Evolutionary conservation across 2,888 invertebrate genomes (phyloP), one percentile per base, ranked within the genome.

Genomic region (Colletes collaris): DNA sequence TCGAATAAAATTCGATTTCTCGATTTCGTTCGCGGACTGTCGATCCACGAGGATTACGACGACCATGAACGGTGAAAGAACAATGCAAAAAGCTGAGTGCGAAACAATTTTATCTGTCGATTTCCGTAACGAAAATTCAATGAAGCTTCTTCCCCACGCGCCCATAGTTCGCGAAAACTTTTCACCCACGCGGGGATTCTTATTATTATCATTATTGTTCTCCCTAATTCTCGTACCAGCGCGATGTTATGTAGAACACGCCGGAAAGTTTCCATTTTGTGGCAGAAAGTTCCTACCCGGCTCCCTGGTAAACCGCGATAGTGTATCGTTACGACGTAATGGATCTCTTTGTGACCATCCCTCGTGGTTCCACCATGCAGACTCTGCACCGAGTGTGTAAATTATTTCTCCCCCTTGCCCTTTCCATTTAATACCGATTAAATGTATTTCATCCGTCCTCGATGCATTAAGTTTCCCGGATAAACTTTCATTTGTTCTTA

Each of bases 251-350:
- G 37, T 19, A 10, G 52, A 66, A 55, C 55, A 46, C 27, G 44
- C 44, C 19, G 3, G 40, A 8, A 66, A 66, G n/a, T 66, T 66
- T 55, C 35, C 55, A 55, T 40, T 44, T 53, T 27, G 27, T 27
- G 2, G 40, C 44, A 46, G 40, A 40, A 55, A 55, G 44, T 55
- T 66, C 19, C 37, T 19, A 53, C 37, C 1, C 16, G 10, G 59
- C 44, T 40, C 16, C 11, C 4, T 35, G 16, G 40, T 59, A 59
- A 55, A 55, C 8, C 44, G 44, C 10, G 16, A 66, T 60, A 64
- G 52, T 50, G 64, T 16, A 67, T 53, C 52, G 73, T 19, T 44
- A 16, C 46, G 35, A n/a, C 7, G 44, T 53, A 60, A 73, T 53
- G 59, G 37, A 8, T 46, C 27, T 52, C 35, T 60, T 55, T 73